phyloP scores from a whole-genome alignment of 2,797 vertebrate genomes.

The Diplodus puntazzo region DNA sequence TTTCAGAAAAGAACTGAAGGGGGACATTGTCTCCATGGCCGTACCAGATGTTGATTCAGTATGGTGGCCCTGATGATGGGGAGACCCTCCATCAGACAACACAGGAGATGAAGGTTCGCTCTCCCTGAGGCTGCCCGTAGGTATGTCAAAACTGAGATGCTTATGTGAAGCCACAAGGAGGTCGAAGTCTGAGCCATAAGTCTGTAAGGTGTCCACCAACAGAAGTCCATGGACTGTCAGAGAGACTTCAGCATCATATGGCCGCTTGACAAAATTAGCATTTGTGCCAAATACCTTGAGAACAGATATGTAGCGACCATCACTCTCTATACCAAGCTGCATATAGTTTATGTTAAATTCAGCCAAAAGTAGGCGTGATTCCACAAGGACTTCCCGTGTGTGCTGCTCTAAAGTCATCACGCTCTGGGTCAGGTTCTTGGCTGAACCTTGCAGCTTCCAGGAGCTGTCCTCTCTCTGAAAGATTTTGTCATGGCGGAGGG shows the following conservation, averaged over 20 bases:
- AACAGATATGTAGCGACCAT: conserved; percentile 95
- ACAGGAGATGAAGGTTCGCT: conserved; percentile 92
- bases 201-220: conserved; percentile 97
- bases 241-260: conserved; percentile 95
- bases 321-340: conserved; percentile 97
- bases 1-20: conserved; percentile 78
- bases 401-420: conserved; percentile 94
- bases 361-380: conserved; percentile 95
- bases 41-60: conserved; percentile 51
- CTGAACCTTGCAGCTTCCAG: conserved; percentile 92
- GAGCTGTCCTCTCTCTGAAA: conserved; percentile 89
- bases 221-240: conserved; percentile 96
- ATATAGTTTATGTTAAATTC: conserved; percentile 98
- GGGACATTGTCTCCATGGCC: conserved; percentile 71
- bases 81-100: conserved; percentile 68
- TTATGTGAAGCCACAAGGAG: conserved; percentile 98
- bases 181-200: conserved; percentile 96
- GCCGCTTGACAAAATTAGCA: conserved; percentile 96
- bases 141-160: conserved; percentile 95
- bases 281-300: conserved; percentile 98
- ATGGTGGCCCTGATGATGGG: conserved; percentile 68
- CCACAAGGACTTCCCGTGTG: conserved; percentile 95
- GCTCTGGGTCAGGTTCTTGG: conserved; percentile 94
- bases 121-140: conserved; percentile 93
- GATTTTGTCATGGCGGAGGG: conserved; percentile 91